Conservation (phyloP, 2,113 vertebrate species). For the Telmatochromis sp. region DNA sequence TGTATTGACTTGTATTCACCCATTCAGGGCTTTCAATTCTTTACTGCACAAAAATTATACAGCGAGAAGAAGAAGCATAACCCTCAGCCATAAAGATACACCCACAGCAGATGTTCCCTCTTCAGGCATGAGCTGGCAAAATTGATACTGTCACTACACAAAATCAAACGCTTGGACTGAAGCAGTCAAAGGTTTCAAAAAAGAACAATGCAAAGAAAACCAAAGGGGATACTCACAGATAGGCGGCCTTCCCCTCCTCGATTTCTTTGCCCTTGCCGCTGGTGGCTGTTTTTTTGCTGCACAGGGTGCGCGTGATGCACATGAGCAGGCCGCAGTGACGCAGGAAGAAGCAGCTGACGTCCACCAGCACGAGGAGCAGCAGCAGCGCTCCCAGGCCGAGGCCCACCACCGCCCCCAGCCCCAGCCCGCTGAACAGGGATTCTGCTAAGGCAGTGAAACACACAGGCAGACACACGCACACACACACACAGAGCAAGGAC, state of each 20-base stretch:
- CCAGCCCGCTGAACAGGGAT: slow-evolving; percentile 93
- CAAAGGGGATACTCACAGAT: slow-evolving; percentile 81
- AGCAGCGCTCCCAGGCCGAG: slow-evolving; percentile 87
- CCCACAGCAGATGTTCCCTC: slow-evolving; percentile 56
- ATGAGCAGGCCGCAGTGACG: slow-evolving; percentile 93
- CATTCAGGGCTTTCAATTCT: background rate
- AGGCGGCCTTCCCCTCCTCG: slow-evolving; percentile 96
- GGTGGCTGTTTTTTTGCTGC: slow-evolving; percentile 92
- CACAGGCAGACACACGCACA: background rate
- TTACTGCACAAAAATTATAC: background rate
- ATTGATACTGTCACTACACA: background rate
- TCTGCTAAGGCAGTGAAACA: slow-evolving; percentile 77
- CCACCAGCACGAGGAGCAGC: slow-evolving; percentile 87
- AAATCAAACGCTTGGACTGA: background rate
- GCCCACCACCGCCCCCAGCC: slow-evolving; percentile 89
- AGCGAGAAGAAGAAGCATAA: background rate
- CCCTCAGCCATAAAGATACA: slow-evolving; percentile 20
- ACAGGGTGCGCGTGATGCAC: slow-evolving; percentile 92
- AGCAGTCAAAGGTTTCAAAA: background rate
- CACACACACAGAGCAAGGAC: background rate
- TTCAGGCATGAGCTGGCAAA: slow-evolving; percentile 42
- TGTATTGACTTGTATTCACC: background rate
- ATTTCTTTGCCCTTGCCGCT: slow-evolving; percentile 93
- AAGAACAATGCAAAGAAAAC: background rate
- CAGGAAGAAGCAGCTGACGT: slow-evolving; percentile 96